A percentile compares a stretch with the other conserved stretches of the same genome.
Evolutionary conservation across 2,113 vertebrate genomes (phyloP).

Genomic region (Holacanthus passer): DNA sequence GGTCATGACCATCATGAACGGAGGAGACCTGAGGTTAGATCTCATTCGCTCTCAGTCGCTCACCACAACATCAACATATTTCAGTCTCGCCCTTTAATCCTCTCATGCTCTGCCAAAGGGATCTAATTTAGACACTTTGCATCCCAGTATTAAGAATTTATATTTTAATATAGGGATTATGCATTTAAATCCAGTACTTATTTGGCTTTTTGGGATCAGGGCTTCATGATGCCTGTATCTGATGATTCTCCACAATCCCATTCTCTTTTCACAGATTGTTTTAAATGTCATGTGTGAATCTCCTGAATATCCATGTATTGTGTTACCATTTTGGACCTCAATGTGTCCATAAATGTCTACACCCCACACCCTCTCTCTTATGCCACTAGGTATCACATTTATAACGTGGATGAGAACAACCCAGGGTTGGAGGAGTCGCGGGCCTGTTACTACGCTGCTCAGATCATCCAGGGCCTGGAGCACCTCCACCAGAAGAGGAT

Average conservation of each 20-base stretch:
- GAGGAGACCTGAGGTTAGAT: slow-evolving; percentile 89
- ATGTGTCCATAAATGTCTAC: background rate
- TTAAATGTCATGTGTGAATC: background rate
- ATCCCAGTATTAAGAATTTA: background rate
- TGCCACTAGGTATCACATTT: slow-evolving; percentile 85
- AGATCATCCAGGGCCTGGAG: slow-evolving; percentile 87
- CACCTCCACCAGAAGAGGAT: slow-evolving; percentile 87
- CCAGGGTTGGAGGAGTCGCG: slow-evolving; percentile 82
- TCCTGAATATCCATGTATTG: too few species aligned
- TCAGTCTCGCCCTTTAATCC: background rate
- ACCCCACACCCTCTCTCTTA: background rate
- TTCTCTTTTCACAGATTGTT: background rate
- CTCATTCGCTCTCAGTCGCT: background rate
- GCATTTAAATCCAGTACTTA: background rate
- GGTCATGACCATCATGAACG: slow-evolving; percentile 94
- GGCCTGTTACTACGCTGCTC: slow-evolving; percentile 84
- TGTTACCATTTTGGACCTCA: background rate
- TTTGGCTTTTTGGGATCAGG: background rate
- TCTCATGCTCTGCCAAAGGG: background rate
- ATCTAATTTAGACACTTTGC: background rate
- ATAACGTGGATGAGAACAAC: slow-evolving; percentile 87
- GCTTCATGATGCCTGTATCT: background rate
- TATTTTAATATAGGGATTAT: background rate
- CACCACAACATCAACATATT: background rate
- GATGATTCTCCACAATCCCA: background rate